phyloP scores from a whole-genome alignment of 2,888 invertebrate species.

The Lepidonotus clava region DNA sequence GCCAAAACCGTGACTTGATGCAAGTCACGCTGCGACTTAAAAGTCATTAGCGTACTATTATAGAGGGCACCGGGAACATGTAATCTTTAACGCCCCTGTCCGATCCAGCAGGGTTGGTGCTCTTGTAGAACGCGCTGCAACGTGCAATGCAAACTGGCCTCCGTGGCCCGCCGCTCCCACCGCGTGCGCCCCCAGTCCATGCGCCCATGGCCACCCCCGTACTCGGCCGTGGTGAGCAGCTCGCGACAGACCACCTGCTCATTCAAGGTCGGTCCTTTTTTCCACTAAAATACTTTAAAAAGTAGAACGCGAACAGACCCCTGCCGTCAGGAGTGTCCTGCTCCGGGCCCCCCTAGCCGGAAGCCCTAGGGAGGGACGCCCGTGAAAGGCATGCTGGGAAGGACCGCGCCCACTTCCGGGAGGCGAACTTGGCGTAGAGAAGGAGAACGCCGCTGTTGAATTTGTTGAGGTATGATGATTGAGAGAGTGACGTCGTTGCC shows the following conservation, averaged over 20 bases:
- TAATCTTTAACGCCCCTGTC: constrained; percentile 6
- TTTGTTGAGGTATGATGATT: constrained; percentile 10
- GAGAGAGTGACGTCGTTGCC: constrained; percentile 35
- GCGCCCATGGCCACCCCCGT: not conserved
- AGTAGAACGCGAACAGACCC: not conserved
- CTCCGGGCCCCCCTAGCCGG: not conserved
- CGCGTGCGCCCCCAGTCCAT: constrained; percentile 20
- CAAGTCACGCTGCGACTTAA: constrained; percentile 21
- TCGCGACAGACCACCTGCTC: not conserved
- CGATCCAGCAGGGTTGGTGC: not conserved
- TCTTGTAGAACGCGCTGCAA: not conserved
- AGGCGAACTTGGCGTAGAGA: not conserved
- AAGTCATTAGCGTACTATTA: constrained; percentile 18
- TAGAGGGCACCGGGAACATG: not conserved
- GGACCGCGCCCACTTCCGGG: constrained; percentile 19
- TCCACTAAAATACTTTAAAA: not conserved
- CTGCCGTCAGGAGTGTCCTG: not conserved
- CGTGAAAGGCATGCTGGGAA: constrained; percentile 37
- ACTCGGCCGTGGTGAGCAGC: not conserved
- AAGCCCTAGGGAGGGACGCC: not conserved
- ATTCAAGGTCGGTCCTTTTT: not conserved
- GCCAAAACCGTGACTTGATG: constrained; percentile 33
- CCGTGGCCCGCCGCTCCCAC: no score
- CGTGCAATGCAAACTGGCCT: no score
- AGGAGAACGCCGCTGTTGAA: constrained; percentile 21